Base-by-base conservation (phyloP, 2,113 vertebrate genomes). In the Pseudopipra pipra region DNA sequence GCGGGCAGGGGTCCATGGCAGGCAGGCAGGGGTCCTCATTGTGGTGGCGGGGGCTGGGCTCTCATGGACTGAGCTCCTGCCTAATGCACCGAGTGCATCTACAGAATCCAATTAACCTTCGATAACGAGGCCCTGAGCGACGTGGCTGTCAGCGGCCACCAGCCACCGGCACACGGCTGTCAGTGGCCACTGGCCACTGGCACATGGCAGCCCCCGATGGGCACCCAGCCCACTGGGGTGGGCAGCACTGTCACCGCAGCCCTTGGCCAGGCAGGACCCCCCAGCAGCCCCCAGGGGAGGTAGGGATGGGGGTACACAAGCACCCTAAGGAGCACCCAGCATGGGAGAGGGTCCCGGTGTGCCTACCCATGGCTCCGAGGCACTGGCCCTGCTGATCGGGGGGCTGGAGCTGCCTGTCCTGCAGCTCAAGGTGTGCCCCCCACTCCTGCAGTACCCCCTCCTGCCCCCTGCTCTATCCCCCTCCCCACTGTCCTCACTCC, bases 61-160 rank as follows among this genome's bases (percentile, higher is more conserved):
- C 14, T 95, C 65, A 80, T 70, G 89, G 54, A 95, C 95, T 96
- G 82, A 93, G 51, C 89, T 95, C 85, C 82, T 61, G 82, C 58
- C 83, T 96, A 88, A 96, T 92, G 96, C 93, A 95, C 88, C 25
- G 86, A 86, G 73, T 90, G 74, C 79, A 95, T 95, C 87, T 92
- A 76, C 89, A 54, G 67, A 96, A 96, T 95, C 27, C 55, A 86
- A 95, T 96, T 96, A 96, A 92, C 91, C 91, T 83, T 84, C 52
- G 93, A 92, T 96, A 96, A 95, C 63, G 59, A 96, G 96, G 91
- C 89, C 56, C 95, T 90, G 95, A 92, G 89, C 59, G 27, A 96
- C 91, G 67, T 23, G 73, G 70, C 95, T 96, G 93, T 96, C 96
- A 96, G 54, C 91, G 44, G 76, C 90, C 90, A 86, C 44, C 4